These are phyloP conservation scores for Babylonia areolata DNA, from an alignment of 1,140 invertebrate species.

Conservation along the genomic window DNA sequence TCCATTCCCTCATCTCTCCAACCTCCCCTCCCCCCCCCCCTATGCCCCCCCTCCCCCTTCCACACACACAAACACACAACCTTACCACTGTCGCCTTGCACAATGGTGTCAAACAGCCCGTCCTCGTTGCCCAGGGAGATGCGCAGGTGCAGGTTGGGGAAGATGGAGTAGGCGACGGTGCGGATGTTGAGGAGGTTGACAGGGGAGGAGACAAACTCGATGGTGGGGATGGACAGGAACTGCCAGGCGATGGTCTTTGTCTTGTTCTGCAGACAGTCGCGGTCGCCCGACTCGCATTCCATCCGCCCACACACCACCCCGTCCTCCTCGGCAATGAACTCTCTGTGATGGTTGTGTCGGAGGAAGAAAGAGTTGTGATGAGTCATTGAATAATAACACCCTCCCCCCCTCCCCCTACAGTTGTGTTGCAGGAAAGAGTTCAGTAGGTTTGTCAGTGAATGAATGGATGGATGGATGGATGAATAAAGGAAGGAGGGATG, in stretches of 20 bases:
- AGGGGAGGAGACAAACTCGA: constrained; percentile 57
- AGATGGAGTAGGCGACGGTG: constrained; percentile 59
- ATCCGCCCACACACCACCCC: constrained; percentile 67
- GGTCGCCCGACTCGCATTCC: constrained; percentile 62
- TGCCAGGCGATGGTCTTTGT: constrained; percentile 74
- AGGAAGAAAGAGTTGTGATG: no score
- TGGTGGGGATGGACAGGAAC: constrained; percentile 67
- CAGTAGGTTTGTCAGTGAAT: no score
- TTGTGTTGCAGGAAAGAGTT: no score
- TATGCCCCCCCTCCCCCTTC: neutral
- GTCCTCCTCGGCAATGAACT: constrained; percentile 54
- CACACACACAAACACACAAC: neutral
- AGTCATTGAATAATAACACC: no score
- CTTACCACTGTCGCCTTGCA: constrained; percentile 61
- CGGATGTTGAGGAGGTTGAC: constrained; percentile 63
- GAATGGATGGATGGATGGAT: no score
- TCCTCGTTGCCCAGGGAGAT: constrained; percentile 65
- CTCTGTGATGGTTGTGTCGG: constrained; percentile 36
- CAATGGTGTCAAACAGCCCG: constrained; percentile 61
- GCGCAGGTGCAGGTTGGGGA: constrained; percentile 62
- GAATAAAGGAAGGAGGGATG: no score
- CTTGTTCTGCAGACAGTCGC: constrained; percentile 69
- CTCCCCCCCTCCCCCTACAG: no score
- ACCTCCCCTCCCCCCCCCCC: neutral
- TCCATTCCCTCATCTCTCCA: no score